A percentile compares a stretch with the other conserved stretches of the same genome.
Evolutionary conservation across 23 tunicate species (phyloP).

Genomic region (Styela clava): DNA sequence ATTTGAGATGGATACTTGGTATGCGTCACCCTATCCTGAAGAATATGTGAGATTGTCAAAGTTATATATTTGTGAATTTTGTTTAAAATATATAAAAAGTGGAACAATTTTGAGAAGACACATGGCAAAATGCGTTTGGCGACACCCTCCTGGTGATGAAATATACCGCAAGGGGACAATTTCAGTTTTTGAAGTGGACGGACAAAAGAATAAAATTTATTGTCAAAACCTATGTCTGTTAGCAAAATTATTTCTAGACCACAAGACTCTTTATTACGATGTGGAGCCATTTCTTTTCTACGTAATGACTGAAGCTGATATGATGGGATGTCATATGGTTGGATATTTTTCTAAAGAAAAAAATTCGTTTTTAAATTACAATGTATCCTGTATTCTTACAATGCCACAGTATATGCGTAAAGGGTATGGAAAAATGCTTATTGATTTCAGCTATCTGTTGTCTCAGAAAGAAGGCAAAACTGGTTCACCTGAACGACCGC

Average conservation of each 20-base stretch:
- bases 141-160: slow-evolving; percentile 96
- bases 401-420: slow-evolving; percentile 95
- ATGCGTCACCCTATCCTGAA: slow-evolving; percentile 87
- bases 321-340: slow-evolving; percentile 87
- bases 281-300: slow-evolving; percentile 95
- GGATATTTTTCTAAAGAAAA: slow-evolving; percentile 99
- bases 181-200: slow-evolving; percentile 95
- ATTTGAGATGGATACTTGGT: slow-evolving; percentile 94
- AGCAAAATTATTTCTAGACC: slow-evolving; percentile 91
- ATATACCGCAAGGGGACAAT: slow-evolving; percentile 89
- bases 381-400: slow-evolving; percentile 91
- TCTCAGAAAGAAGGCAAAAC: slow-evolving; percentile 72
- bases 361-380: slow-evolving; percentile 87
- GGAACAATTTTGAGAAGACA: slow-evolving; percentile 84
- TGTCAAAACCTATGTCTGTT: slow-evolving; percentile 94
- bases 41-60: slow-evolving; percentile 78
- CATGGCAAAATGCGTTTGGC: slow-evolving; percentile 87
- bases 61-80: slow-evolving; percentile 91
- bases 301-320: slow-evolving; percentile 91
- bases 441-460: slow-evolving; percentile 85
- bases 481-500: slow-evolving; percentile 97
- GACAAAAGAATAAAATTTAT: slow-evolving; percentile 91
- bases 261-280: slow-evolving; percentile 90
- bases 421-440: slow-evolving; percentile 96
- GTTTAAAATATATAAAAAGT: slow-evolving; percentile 88